Evolutionary conservation across 2,888 invertebrate species (phyloP).

Genomic region (Lycocerus yunnanus): DNA sequence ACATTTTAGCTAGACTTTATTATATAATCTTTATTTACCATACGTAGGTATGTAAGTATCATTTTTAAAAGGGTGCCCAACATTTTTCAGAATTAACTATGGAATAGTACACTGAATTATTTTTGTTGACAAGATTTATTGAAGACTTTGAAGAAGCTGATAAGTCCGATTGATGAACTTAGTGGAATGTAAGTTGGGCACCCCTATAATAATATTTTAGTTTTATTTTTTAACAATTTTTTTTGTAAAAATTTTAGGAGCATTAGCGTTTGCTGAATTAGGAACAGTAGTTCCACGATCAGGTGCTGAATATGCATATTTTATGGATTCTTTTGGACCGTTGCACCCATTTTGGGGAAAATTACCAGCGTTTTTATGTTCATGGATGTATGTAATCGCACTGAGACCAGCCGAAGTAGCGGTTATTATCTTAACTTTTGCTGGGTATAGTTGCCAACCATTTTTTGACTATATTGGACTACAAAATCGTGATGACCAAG

Average conservation of each 20-base stretch:
- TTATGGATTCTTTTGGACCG: conserved; percentile 72
- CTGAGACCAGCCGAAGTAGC: conserved; percentile 80
- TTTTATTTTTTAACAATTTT: neutral
- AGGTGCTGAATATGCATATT: conserved; percentile 82
- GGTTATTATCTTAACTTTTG: conserved; percentile 75
- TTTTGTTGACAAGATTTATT: neutral
- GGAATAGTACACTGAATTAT: neutral
- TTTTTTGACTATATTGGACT: conserved; percentile 58
- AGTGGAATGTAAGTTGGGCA: neutral
- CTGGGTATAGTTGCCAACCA: conserved; percentile 74
- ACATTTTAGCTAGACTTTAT: no score
- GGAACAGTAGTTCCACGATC: conserved; percentile 79
- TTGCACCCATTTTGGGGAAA: conserved; percentile 72
- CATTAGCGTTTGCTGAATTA: conserved; percentile 79
- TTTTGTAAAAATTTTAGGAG: conserved; percentile 64
- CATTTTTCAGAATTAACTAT: neutral
- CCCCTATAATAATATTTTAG: neutral
- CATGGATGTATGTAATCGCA: conserved; percentile 77
- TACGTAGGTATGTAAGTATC: no score
- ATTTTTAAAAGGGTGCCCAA: neutral
- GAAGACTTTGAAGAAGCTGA: neutral
- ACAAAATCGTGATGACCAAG: conserved; percentile 51
- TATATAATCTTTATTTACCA: no score
- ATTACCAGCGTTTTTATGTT: conserved; percentile 74
- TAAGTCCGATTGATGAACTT: neutral